These are phyloP conservation scores for Dallia pectoralis DNA, from an alignment of 2,797 vertebrate genomes.

Conservation along the genomic window DNA sequence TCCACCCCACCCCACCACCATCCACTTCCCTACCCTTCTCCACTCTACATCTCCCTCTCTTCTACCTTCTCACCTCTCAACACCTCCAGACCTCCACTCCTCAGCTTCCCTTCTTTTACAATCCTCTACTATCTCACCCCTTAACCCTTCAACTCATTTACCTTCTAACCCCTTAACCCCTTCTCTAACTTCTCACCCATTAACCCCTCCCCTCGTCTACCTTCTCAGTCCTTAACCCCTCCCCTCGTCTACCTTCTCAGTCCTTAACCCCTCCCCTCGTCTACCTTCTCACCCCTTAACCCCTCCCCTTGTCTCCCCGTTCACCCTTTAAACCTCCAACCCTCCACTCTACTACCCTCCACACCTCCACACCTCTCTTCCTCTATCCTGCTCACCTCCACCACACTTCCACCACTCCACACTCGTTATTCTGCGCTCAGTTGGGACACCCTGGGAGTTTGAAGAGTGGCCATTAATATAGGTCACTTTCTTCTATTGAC, in stretches of 20 bases:
- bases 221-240: conserved; percentile 36
- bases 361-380: conserved; percentile 13
- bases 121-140: conserved; percentile 27
- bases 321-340: not conserved
- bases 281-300: conserved; percentile 35
- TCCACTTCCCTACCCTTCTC: conserved; percentile 51
- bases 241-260: not conserved
- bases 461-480: conserved; percentile 69
- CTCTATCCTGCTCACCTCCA: conserved; percentile 45
- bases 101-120: conserved; percentile 8
- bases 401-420: no score
- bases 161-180: not conserved
- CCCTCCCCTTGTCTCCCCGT: not conserved
- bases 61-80: conserved; percentile 27
- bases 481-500: conserved; percentile 77
- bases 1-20: conserved; percentile 28
- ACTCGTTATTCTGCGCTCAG: conserved; percentile 64
- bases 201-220: conserved; percentile 17
- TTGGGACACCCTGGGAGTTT: conserved; percentile 62
- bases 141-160: conserved; percentile 13
- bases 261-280: not conserved
- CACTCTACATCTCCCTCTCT: conserved; percentile 42
- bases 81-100: conserved; percentile 10
- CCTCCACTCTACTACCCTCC: no score
- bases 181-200: conserved; percentile 28